Conservation (phyloP, 2,888 invertebrate genomes). For the Zygothrica quintamaculata region DNA sequence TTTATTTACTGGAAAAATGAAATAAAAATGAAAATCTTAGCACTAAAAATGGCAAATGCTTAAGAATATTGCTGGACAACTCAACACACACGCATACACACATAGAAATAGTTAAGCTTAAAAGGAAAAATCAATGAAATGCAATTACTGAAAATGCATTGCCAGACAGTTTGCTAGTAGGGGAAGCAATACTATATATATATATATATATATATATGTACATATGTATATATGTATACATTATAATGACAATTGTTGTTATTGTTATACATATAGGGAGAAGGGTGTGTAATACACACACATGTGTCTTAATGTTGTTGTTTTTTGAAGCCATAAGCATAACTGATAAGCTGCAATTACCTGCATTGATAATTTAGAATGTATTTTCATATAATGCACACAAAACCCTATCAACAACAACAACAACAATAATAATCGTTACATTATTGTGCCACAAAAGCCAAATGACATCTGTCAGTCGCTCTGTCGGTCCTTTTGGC, state of each 20-base stretch:
- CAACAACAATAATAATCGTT: constrained; percentile 48
- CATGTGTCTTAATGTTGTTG: constrained; percentile 13
- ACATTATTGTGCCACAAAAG: constrained; percentile 69
- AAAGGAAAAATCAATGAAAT: constrained; percentile 78
- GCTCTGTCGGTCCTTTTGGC: constrained; percentile 39
- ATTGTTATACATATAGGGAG: constrained; percentile 63
- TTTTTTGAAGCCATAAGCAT: constrained; percentile 68
- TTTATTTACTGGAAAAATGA: constrained; percentile 66
- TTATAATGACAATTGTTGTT: constrained; percentile 71
- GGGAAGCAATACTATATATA: too few species aligned
- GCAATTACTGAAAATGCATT: constrained; percentile 77
- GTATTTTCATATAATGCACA: constrained; percentile 68
- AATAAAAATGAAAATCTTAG: constrained; percentile 35
- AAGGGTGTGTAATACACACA: constrained; percentile 50
- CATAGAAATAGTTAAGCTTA: constrained; percentile 19
- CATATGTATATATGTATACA: constrained; percentile 47
- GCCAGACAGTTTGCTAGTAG: constrained; percentile 28
- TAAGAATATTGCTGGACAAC: constrained; percentile 22
- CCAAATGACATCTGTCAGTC: constrained; percentile 72
- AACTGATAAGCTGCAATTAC: constrained; percentile 81
- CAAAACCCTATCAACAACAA: constrained; percentile 33
- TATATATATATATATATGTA: too few species aligned
- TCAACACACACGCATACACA: constrained; percentile 3
- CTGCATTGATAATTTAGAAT: constrained; percentile 79
- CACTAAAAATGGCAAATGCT: constrained; percentile 11